Conservation (phyloP, 2,888 invertebrate genomes). For the Leptinotarsa rubiginosa region DNA sequence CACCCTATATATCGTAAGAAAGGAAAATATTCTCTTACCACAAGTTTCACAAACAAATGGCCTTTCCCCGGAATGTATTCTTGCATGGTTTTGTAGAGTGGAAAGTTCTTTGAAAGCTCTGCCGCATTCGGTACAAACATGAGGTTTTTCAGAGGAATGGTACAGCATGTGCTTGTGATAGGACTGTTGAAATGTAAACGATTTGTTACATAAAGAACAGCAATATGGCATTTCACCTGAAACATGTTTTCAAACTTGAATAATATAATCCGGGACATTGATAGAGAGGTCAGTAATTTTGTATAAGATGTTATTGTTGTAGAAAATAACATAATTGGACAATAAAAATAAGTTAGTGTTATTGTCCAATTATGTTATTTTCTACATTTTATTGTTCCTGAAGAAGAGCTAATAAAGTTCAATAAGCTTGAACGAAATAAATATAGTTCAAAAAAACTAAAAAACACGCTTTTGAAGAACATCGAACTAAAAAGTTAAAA, state of each 20-base stretch:
- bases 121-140: slow-evolving; percentile 80
- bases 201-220: slow-evolving; percentile 84
- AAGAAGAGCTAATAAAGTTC: too few species aligned
- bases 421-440: too few species aligned
- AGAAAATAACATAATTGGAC: too few species aligned
- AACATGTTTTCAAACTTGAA: slow-evolving; percentile 49
- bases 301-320: too few species aligned
- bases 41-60: slow-evolving; percentile 90
- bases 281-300: too few species aligned
- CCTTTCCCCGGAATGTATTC: slow-evolving; percentile 87
- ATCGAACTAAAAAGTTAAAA: too few species aligned
- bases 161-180: slow-evolving; percentile 90
- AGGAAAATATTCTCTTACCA: slow-evolving; percentile 68
- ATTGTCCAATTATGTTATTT: too few species aligned
- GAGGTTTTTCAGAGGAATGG: slow-evolving; percentile 87
- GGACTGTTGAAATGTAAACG: slow-evolving; percentile 90
- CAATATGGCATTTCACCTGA: slow-evolving; percentile 89
- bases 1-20: neutral
- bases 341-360: too few species aligned
- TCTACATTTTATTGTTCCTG: too few species aligned
- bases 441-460: too few species aligned
- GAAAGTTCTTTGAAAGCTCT: slow-evolving; percentile 88
- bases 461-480: too few species aligned
- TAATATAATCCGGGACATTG: too few species aligned
- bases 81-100: slow-evolving; percentile 86